Conservation (phyloP, 2,888 invertebrate genomes). For the Hedychridium roseum region DNA sequence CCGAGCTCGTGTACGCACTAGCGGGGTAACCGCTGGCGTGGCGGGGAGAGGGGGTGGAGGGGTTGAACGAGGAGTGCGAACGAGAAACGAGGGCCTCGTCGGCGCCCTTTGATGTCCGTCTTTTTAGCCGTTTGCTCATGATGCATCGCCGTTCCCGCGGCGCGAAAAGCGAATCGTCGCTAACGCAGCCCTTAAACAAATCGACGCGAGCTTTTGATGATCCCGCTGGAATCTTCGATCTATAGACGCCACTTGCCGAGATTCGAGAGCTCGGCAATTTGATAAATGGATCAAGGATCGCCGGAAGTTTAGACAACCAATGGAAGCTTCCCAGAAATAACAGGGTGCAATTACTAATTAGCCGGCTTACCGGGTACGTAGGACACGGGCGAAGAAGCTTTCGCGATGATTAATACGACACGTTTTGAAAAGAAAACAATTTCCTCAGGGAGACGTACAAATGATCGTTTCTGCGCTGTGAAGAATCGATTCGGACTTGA, state of each 20-base stretch:
- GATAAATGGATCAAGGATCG: no score
- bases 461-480: conserved; percentile 10
- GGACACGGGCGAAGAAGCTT: background rate
- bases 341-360: no score
- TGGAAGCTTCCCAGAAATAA: no score
- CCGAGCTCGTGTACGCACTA: conserved; percentile 31
- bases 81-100: conserved; percentile 19
- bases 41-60: no score
- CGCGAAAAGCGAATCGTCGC: conserved; percentile 44
- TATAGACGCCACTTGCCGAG: background rate
- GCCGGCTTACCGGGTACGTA: no score
- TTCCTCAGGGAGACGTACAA: conserved; percentile 4
- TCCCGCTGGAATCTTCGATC: background rate
- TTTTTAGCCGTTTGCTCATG: conserved; percentile 33
- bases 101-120: conserved; percentile 51
- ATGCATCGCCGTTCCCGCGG: conserved; percentile 39
- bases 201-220: conserved; percentile 50
- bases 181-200: conserved; percentile 49
- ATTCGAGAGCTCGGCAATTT: no score
- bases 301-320: no score
- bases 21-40: conserved; percentile 9
- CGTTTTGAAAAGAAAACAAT: conserved; percentile 28
- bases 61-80: no score
- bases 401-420: conserved; percentile 33
- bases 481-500: conserved; percentile 20